Evolutionary conservation across 2,888 invertebrate species (phyloP), one percentile per base, ranked within the genome.

Genomic region (Plagodis dolabraria): DNA sequence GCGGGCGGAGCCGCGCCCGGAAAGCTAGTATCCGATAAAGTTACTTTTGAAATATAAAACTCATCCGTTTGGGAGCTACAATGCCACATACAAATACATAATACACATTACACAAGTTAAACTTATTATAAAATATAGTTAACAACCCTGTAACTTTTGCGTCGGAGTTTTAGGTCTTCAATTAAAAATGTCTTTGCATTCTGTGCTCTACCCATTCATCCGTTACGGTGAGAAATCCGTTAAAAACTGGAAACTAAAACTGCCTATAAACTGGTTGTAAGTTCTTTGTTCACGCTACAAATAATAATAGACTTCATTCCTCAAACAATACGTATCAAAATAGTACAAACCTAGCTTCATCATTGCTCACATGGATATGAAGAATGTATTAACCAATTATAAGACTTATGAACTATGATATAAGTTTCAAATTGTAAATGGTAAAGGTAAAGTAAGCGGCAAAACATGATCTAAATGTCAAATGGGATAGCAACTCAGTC

Each of bases 401-500:
- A 43, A 60, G 42, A 7, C 53, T 60, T 71, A 63, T 36, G 1
- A 0, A 0, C 0, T 0, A 0, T 7, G 0, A 0, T 0, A 0
- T 65, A 76, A 63, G 56, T 67, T 67, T 64, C 9, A 67, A 53
- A 67, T n/a, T 66, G 66, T 9, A 9, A 44, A 44, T 22, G 1
- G 7, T 9, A 34, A 38, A 36, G 8, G 35, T 43, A 60, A 55
- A 60, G 58, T 66, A 57, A 65, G 47, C 43, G 62, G 71, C 58
- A 61, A 60, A 67, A 60, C 55, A 53, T 40, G 61, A 53, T 67
- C 65, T 43, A 67, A 67, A 64, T 76, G 69, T 69, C 70, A 68
- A 72, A 74, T 65, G 62, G 69, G 66, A 42, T 22, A 22, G 10
- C 36, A 8, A 60, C 69, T 66, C 74, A 74, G 76, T 72, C 65